phyloP scores from a whole-genome alignment of 2,113 vertebrate genomes.

The Sigmodon hispidus region DNA sequence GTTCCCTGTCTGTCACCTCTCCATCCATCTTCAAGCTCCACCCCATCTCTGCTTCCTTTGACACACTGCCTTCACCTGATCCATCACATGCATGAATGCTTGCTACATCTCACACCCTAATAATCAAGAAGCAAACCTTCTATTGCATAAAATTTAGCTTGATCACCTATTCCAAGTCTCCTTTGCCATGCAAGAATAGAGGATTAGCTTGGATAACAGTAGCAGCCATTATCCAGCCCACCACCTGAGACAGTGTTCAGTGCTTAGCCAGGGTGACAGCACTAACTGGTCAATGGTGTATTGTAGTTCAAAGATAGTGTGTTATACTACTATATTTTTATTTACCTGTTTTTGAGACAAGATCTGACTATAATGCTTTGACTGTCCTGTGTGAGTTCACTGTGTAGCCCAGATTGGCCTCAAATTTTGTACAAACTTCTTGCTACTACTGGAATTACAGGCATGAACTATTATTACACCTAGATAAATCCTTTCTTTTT shows the following conservation, averaged over 20 bases:
- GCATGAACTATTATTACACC: not conserved
- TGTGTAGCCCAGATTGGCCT: not conserved
- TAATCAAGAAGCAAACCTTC: too few relatives aligned
- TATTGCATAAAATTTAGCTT: too few relatives aligned
- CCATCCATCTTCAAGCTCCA: too few relatives aligned
- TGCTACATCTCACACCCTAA: not conserved
- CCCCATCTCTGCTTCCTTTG: not conserved
- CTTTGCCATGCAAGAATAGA: not conserved
- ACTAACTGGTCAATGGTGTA: not conserved
- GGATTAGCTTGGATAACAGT: rapidly evolving
- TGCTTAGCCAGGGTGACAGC: rapidly evolving
- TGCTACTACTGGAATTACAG: not conserved
- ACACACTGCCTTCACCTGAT: too few relatives aligned
- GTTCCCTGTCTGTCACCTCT: too few relatives aligned
- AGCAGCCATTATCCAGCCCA: too few relatives aligned
- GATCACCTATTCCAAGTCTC: not conserved
- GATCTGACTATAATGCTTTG: not conserved
- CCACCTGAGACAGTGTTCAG: rapidly evolving
- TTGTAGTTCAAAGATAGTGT: rapidly evolving
- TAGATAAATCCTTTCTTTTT: too few relatives aligned
- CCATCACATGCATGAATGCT: rapidly evolving
- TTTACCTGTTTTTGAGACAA: not conserved
- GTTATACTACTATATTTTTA: not conserved
- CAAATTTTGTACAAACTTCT: not conserved
- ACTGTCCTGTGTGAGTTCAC: not conserved